phyloP scores from a whole-genome alignment of 2,113 vertebrate genomes.

The Epinephelus cyanopodus region DNA sequence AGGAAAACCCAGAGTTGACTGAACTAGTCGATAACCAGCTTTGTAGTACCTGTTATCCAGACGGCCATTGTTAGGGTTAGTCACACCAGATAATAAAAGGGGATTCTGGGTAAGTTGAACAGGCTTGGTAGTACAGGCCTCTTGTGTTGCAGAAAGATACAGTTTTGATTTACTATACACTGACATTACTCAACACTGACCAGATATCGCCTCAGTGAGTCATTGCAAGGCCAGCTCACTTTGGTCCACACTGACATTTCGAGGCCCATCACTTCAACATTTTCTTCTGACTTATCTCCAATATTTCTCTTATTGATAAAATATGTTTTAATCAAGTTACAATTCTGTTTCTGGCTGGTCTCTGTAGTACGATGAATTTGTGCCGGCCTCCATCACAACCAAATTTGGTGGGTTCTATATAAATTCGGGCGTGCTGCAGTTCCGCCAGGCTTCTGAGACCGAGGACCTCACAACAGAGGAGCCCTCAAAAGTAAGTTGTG shows the following conservation, averaged over 20 bases:
- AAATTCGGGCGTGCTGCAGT: slow-evolving; percentile 93
- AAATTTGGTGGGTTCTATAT: slow-evolving; percentile 97
- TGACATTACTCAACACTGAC: background rate
- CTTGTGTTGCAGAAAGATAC: background rate
- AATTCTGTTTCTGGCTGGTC: background rate
- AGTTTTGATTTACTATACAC: background rate
- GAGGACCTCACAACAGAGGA: slow-evolving; percentile 85
- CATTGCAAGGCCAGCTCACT: too few relatives aligned
- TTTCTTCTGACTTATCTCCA: background rate
- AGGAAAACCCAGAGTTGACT: too few relatives aligned
- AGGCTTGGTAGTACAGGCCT: too few relatives aligned
- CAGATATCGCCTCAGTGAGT: background rate
- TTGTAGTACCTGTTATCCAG: too few relatives aligned
- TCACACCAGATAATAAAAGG: too few relatives aligned
- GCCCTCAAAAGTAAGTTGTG: slow-evolving; percentile 86
- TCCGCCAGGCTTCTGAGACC: slow-evolving; percentile 90
- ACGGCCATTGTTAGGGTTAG: too few relatives aligned
- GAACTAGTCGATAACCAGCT: too few relatives aligned
- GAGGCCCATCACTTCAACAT: background rate
- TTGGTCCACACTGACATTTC: too few relatives aligned
- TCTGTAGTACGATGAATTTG: slow-evolving; percentile 94
- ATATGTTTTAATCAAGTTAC: background rate
- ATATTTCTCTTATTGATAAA: background rate
- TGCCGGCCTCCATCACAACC: slow-evolving; percentile 93
- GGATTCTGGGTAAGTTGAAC: too few relatives aligned